phyloP scores from a whole-genome alignment of 2,113 vertebrate genomes.

The Eublepharis macularius region DNA sequence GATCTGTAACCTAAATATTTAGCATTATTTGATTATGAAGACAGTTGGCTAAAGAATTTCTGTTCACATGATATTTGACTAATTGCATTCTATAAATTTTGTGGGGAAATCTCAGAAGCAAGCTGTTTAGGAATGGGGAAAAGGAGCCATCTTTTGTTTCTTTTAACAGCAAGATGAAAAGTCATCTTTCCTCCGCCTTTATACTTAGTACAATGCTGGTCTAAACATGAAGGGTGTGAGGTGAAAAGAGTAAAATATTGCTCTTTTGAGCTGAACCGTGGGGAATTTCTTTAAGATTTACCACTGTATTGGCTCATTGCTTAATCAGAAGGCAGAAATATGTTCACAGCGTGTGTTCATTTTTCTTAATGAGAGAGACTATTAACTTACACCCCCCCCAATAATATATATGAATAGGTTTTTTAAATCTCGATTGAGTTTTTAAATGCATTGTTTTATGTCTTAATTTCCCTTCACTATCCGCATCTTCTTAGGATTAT shows the following conservation, averaged over 20 bases:
- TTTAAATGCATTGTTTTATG: constrained; percentile 19
- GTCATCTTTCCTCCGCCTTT: constrained; percentile 76
- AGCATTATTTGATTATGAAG: constrained; percentile 43
- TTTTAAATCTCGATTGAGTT: constrained; percentile 20
- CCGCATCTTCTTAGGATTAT: constrained; percentile 32
- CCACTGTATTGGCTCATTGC: constrained; percentile 77
- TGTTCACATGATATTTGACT: not conserved
- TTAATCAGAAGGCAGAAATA: constrained; percentile 78
- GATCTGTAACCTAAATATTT: constrained; percentile 20
- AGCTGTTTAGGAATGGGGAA: constrained; percentile 70
- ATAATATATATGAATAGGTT: constrained; percentile 58
- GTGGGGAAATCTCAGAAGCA: constrained; percentile 46
- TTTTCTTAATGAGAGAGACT: constrained; percentile 74
- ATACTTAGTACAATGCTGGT: constrained; percentile 75
- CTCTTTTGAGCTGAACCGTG: constrained; percentile 68
- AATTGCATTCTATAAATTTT: constrained; percentile 37
- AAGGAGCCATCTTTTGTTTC: constrained; percentile 73
- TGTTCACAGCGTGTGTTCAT: constrained; percentile 74
- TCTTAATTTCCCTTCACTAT: not conserved
- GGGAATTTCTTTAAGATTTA: constrained; percentile 78
- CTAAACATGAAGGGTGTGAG: constrained; percentile 69
- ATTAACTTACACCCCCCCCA: constrained; percentile 73
- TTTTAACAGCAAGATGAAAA: constrained; percentile 78
- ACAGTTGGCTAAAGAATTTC: constrained; percentile 34
- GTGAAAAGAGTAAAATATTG: constrained; percentile 77